Base-by-base conservation (phyloP, 2,888 invertebrate genomes). In the Emmelina monodactyla region DNA sequence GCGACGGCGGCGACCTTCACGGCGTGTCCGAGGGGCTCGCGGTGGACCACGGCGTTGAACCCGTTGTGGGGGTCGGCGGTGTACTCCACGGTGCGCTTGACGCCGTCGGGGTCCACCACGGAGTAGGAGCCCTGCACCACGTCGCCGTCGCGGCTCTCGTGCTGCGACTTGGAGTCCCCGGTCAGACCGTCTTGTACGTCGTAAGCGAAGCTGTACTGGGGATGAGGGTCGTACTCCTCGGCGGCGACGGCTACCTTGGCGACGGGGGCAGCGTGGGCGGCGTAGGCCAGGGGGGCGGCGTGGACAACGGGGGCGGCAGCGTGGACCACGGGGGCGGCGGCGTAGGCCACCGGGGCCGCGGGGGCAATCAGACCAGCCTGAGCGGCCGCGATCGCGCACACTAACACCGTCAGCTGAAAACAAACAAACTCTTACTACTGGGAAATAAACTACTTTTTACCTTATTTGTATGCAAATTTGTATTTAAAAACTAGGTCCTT, bases 11-110 rank as follows among this genome's bases (percentile, higher is more conserved):
- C 41, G 16, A 53, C 53, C 38, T 61, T 62, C 37, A 65, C 60
- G 25, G 41, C 43, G 42, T 47, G 49, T 37, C 32, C 67, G 42
- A 67, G 49, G 32, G 67, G 58, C 37, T 80, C 79, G 44, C 62
- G 73, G 58, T 64, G 75, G 2, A 84, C 83, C 31, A 83, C 81
- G 14, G 83, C 83, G 62, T 83, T 83, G 67, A 83, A 83, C 14
- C 83, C 58, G 60, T 82, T 66, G 69, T 76, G 59, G 16, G 57
- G 57, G 46, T 75, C 73, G 31, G 76, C 73, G 43, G 69, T 69
- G 63, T 76, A 76, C 32, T 84, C 83, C 2, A 84, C 83, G 36
- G 72, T 81, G 45, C 83, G 78, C 54, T 69, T 75, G 53, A 76
- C 79, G 50, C 83, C 83, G 42, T 84, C 83, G 33, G 83, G 71